These are phyloP conservation scores for Caretta caretta DNA, from an alignment of 2,113 vertebrate genomes.

Conservation along the genomic window DNA sequence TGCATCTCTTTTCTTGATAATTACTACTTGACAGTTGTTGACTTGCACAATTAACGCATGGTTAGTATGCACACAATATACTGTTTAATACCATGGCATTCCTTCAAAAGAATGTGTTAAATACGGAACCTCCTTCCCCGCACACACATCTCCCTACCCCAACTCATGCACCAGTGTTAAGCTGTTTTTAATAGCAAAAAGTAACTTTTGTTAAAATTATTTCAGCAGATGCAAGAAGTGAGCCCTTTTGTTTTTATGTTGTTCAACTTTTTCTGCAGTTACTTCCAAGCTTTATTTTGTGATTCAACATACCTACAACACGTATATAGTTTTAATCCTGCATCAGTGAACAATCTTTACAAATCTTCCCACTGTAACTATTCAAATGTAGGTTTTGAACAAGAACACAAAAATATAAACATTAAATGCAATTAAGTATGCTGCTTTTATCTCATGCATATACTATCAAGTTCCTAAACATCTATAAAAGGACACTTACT, in stretches of 20 bases:
- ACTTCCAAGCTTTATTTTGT: background rate
- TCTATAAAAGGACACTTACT: background rate
- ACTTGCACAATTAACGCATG: accelerated
- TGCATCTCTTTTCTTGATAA: background rate
- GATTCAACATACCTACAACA: background rate
- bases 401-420: background rate
- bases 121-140: too few relatives aligned
- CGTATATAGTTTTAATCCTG: background rate
- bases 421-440: background rate
- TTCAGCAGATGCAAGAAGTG: background rate
- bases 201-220: background rate
- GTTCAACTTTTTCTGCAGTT: accelerated
- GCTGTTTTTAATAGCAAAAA: background rate
- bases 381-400: background rate
- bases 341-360: background rate
- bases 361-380: background rate
- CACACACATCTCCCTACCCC: background rate
- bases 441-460: background rate
- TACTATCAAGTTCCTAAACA: background rate
- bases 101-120: accelerated
- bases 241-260: background rate
- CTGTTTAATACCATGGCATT: background rate
- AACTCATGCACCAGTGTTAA: background rate
- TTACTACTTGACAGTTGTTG: accelerated
- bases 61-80: accelerated